Evolutionary conservation across 2,888 invertebrate species (phyloP).

Genomic region (Chironomus tentans): DNA sequence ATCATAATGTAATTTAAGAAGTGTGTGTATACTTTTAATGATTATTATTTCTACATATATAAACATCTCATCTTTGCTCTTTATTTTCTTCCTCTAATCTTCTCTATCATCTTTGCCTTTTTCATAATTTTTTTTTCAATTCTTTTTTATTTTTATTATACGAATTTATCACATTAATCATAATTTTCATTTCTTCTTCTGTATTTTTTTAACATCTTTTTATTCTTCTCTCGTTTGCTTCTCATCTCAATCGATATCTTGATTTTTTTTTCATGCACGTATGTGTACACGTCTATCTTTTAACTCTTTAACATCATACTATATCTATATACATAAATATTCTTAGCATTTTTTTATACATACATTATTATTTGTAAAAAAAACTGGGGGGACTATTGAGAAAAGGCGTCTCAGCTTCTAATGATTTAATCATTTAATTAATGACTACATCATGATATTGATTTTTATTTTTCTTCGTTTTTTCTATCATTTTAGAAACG

Average conservation of each 20-base stretch:
- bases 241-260: neutral
- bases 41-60: neutral
- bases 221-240: neutral
- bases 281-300: neutral
- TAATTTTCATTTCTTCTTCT: slow-evolving; percentile 21
- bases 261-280: neutral
- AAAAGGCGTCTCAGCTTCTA: slow-evolving; percentile 8
- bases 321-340: neutral
- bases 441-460: slow-evolving; percentile 9
- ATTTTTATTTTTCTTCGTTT: neutral
- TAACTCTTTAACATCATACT: neutral
- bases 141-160: neutral
- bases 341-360: too few species aligned
- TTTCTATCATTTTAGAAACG: neutral
- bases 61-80: neutral
- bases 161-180: slow-evolving; percentile 24
- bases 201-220: neutral
- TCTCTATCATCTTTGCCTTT: neutral
- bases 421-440: slow-evolving; percentile 16
- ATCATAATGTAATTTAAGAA: neutral
- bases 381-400: neutral
- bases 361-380: too few species aligned
- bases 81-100: neutral
- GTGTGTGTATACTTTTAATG: neutral
- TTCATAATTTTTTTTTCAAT: neutral